Base-by-base conservation (phyloP, 1,140 invertebrate species). In the Microplitis demolitor region DNA sequence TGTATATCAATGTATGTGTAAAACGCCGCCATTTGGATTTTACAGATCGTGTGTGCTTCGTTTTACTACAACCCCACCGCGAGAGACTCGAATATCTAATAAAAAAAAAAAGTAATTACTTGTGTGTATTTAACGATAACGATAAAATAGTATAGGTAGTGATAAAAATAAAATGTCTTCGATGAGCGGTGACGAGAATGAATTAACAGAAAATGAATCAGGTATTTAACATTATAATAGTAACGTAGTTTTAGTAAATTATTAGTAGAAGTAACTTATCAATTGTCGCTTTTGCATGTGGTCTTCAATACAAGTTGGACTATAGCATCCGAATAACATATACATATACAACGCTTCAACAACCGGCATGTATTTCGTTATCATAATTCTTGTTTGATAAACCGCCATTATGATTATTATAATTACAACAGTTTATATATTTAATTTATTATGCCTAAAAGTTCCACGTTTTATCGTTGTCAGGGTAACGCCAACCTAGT, bases 151-250 rank as follows among this genome's bases (percentile, higher is more conserved):
- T 8, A 45, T 45, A 45, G 39, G 6, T 45, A 11, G 39, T 45
- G 39, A 45, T 45, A 45, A 45, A 45, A 45, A 45, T 45, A 82
- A 79, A 60, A 85, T 84, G 84, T 84, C 83, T 73, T 84, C 84
- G 54, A 77, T 82, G 68, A 85, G 84, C 75, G 83, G 82, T 76
- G 84, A 85, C 58, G 84, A 85, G 37, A 81, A 61, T 70, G 83
- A 85, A 67, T 70, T 81, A n/a, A 68, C 72, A 37, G 74, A 80
- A 60, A 78, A 67, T 39, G 82, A 83, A 67, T 78, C 82, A 78
- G 83, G 84, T 85, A 82, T 54, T 4, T 35, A 64, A 16, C 1
- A n/a, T 63, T 6, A 31, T 45, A 14, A 14, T 16, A n/a, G 8
- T n/a, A 37, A 66, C 5, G 11, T 24, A 24, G 24, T 39, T n/a